These are phyloP conservation scores for Stenodera caucasica DNA, from an alignment of 2,888 invertebrate species.

Conservation along the genomic window DNA sequence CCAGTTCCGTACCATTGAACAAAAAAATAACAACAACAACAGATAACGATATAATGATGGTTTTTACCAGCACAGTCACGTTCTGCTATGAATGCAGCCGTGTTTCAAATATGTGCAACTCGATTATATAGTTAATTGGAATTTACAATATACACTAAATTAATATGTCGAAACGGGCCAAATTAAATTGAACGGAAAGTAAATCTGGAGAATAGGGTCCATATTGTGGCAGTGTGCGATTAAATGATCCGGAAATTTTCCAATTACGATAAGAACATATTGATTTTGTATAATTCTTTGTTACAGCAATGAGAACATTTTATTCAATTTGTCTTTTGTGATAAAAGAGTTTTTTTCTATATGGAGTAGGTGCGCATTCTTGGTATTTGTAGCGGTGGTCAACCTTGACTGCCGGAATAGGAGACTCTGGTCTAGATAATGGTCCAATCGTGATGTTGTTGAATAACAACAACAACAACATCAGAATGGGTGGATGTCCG, in stretches of 20 bases:
- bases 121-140: conserved; percentile 35
- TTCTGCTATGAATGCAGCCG: conserved; percentile 29
- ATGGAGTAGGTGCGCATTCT: neutral
- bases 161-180: conserved; percentile 14
- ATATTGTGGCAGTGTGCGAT: neutral
- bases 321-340: neutral
- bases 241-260: conserved; percentile 7
- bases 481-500: conserved; percentile 27
- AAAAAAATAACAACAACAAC: neutral
- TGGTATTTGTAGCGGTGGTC: conserved; percentile 17
- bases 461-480: conserved; percentile 24
- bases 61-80: conserved; percentile 35
- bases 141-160: conserved; percentile 23
- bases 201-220: neutral
- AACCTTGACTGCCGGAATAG: conserved; percentile 37
- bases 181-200: neutral
- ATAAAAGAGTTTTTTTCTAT: neutral
- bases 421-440: conserved; percentile 30
- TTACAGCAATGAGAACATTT: neutral
- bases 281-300: neutral
- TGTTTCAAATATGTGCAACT: conserved; percentile 31
- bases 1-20: conserved; percentile 29
- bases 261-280: neutral
- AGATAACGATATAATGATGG: conserved; percentile 25
- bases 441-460: conserved; percentile 36